These are phyloP conservation scores for Corythaeola cristata DNA, from an alignment of 2,113 vertebrate species.

Conservation along the genomic window DNA sequence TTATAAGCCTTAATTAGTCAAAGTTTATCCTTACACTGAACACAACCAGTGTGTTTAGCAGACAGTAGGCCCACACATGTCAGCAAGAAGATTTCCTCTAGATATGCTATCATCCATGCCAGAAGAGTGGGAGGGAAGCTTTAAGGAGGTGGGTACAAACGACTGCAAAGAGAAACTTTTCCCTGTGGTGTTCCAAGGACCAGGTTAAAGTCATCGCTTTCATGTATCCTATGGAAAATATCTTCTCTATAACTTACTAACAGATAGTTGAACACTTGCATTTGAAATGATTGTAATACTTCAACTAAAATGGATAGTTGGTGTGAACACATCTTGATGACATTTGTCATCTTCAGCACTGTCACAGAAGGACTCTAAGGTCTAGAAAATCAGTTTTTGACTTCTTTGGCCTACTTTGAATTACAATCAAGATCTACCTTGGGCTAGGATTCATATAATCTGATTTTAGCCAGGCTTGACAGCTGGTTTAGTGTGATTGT, in stretches of 20 bases:
- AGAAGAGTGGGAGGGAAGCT: slow-evolving; percentile 2
- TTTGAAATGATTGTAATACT: neutral
- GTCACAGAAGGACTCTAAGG: neutral
- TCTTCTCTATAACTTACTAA: neutral
- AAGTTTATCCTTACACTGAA: slow-evolving; percentile 66
- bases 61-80: slow-evolving; percentile 62
- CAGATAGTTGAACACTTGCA: neutral
- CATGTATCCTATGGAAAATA: neutral
- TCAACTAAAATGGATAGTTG: neutral
- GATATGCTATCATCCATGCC: slow-evolving; percentile 16
- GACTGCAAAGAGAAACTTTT: neutral
- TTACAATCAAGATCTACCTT: neutral
- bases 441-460: neutral
- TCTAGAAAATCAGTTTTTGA: neutral
- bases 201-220: neutral
- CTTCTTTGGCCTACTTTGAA: neutral
- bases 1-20: slow-evolving; percentile 69
- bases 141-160: neutral
- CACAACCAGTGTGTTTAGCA: slow-evolving; percentile 61
- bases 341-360: neutral
- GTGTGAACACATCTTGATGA: neutral
- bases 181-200: neutral
- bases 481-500: neutral
- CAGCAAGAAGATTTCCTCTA: slow-evolving; percentile 41
- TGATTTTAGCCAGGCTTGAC: neutral